Evolutionary conservation across 2,113 vertebrate species (phyloP).

Genomic region (Microtus oregoni): DNA sequence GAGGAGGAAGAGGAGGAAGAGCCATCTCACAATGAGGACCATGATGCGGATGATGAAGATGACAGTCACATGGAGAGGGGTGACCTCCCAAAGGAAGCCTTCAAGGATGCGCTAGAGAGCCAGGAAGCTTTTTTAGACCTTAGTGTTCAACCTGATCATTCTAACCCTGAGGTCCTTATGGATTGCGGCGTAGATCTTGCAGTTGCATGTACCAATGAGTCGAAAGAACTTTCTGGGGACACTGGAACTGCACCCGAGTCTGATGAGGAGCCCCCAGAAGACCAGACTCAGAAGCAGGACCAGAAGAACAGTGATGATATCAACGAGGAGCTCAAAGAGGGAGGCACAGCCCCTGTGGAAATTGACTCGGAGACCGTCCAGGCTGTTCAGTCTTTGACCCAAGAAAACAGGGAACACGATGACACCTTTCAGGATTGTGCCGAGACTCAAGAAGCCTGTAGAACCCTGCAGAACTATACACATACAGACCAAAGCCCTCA

Average conservation of each 20-base stretch:
- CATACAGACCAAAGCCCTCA: slow-evolving; percentile 94
- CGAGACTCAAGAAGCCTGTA: slow-evolving; percentile 96
- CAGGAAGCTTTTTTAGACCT: slow-evolving; percentile 92
- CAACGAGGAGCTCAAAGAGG: slow-evolving; percentile 86
- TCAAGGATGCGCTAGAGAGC: slow-evolving; percentile 88
- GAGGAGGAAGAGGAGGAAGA: slow-evolving; percentile 91
- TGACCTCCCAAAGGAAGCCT: slow-evolving; percentile 83
- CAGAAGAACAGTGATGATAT: slow-evolving; percentile 84
- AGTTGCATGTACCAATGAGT: slow-evolving; percentile 78
- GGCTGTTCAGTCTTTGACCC: slow-evolving; percentile 96
- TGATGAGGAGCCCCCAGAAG: slow-evolving; percentile 84
- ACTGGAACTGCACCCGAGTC: slow-evolving; percentile 85
- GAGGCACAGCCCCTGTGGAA: slow-evolving; percentile 88
- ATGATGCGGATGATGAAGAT: slow-evolving; percentile 93
- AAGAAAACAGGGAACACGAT: slow-evolving; percentile 91
- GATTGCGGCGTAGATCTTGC: slow-evolving; percentile 83
- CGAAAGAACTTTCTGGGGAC: slow-evolving; percentile 83
- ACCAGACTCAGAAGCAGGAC: slow-evolving; percentile 80
- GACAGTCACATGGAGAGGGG: slow-evolving; percentile 89
- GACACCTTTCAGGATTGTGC: slow-evolving; percentile 93
- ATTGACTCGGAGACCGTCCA: slow-evolving; percentile 96
- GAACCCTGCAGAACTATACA: slow-evolving; percentile 92
- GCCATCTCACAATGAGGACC: slow-evolving; percentile 89
- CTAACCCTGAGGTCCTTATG: slow-evolving; percentile 85
- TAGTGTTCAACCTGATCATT: slow-evolving; percentile 86